Base-by-base conservation (phyloP, 2,888 invertebrate species). In the Dexiosoma caninum region DNA sequence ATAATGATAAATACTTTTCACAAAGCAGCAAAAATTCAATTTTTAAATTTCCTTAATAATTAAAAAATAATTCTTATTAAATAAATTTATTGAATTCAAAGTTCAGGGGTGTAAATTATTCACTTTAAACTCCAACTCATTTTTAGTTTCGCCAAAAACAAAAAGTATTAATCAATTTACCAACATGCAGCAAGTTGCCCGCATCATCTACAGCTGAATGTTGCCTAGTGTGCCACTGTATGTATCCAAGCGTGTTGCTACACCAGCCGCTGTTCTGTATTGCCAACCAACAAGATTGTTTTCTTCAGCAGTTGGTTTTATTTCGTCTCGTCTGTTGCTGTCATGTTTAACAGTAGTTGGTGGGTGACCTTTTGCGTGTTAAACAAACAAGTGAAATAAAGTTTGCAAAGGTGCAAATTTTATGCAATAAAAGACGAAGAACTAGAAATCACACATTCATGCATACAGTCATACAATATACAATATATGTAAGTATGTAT, bases 331-430 rank as follows among this genome's bases (percentile, higher is more conserved):
- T 37, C 71, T 76, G 74, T 85, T 84, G 72, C 76, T 76, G 76
- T 69, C 71, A 79, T 82, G 71, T 76, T 76, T 42, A 72, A 76
- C 79, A 75, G 76, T 76, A 74, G 70, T 77, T 74, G 70, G 71
- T 87, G 88, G 85, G 84, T 87, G 87, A 88, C 87, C 88, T 88
- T 86, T 88, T 71, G 86, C 84, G 87, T 87, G 87, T 87, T 81
- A 81, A 85, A 87, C 87, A 86, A 86, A 85, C 86, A 86, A 86
- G 86, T 84, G 82, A 86, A 84, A 85, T 84, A 67, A 69, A 77
- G 67, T 67, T 69, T 62, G 32, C 66, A 81, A 81, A 81, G 77
- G 67, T 81, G 81, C 81, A 81, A 72, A 81, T 72, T 72, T 77
- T 60, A 60, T 78, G 49, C 70, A 74, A 70, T 49, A 53, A 66